These are phyloP conservation scores for Cisticola juncidis DNA, from an alignment of 2,113 vertebrate species.

Conservation along the genomic window DNA sequence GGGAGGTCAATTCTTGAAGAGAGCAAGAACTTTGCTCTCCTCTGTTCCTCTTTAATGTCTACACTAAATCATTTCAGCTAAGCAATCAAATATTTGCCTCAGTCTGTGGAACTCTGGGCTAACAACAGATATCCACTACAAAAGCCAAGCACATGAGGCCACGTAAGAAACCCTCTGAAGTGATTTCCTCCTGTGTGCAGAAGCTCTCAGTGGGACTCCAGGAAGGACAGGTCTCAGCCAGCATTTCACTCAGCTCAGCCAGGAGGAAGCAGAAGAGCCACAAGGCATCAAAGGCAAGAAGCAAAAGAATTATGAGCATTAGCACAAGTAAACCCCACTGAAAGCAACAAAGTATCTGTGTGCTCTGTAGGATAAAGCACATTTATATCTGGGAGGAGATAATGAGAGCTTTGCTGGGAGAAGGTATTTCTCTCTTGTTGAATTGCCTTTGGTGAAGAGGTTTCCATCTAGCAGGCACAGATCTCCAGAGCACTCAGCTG, in stretches of 20 bases:
- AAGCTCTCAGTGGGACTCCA: neutral
- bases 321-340: neutral
- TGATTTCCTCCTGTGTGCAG: rapidly evolving
- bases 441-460: neutral
- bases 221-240: neutral
- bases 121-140: neutral
- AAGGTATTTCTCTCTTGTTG: neutral
- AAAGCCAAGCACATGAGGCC: neutral
- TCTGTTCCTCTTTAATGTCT: neutral
- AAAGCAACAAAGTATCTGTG: neutral
- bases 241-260: neutral
- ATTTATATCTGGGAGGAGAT: neutral
- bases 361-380: neutral
- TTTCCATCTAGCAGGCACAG: neutral
- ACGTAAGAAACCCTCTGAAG: neutral
- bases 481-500: neutral
- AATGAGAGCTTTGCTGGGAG: neutral
- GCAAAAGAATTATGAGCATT: neutral
- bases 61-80: neutral
- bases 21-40: no score
- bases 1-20: neutral
- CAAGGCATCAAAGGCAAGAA: neutral
- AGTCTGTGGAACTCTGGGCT: neutral
- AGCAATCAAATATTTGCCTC: neutral
- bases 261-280: neutral